Base-by-base conservation (phyloP, 2,888 invertebrate genomes). In the Melinaea marsaeus region DNA sequence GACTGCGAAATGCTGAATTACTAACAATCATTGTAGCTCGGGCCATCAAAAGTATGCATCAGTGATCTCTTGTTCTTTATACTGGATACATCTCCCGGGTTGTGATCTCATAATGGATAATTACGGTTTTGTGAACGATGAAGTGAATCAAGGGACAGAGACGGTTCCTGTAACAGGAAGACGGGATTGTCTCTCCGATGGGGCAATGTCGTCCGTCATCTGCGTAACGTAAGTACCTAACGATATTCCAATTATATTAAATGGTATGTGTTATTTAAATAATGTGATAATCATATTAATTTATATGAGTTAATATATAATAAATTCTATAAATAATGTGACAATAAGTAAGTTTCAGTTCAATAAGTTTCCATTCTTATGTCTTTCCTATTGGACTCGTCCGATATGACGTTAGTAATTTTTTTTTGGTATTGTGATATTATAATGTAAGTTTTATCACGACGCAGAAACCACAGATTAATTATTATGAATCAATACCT, bases 51-150 rank as follows among this genome's bases (percentile, higher is more conserved):
- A 48, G n/a, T 22, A n/a, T 22, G 48, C 32, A 32, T 51, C 51
- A 22, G 51, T 51, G 2, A 22, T 51, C 51, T 51, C 9, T 32
- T 5, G 22, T 51, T 7, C 51, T 7, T 9, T 7, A 32, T 32
- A 3, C 32, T 22, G 3, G 51, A 11, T 9, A 51, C 51, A 42
- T 42, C 42, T 42, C 42, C 7, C 7, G 2, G 9, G 11, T 9
- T 2, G 7, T 42, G 42, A 32, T 59, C 13, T n/a, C 37, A 32
- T 60, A 60, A 88, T 88, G 88, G 86, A 88, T 65, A 88, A 88
- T 66, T 74, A 77, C 2, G 86, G 82, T n/a, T 88, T 87, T 60
- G 78, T 78, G 34, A 67, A 75, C 60, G 86, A 86, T 65, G 74
- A 72, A 11, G 58, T 79, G 35, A 46, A 71, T 3, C 75, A 75